phyloP scores from a whole-genome alignment of 1,140 invertebrate genomes.

The Frieseomelitta varia region DNA sequence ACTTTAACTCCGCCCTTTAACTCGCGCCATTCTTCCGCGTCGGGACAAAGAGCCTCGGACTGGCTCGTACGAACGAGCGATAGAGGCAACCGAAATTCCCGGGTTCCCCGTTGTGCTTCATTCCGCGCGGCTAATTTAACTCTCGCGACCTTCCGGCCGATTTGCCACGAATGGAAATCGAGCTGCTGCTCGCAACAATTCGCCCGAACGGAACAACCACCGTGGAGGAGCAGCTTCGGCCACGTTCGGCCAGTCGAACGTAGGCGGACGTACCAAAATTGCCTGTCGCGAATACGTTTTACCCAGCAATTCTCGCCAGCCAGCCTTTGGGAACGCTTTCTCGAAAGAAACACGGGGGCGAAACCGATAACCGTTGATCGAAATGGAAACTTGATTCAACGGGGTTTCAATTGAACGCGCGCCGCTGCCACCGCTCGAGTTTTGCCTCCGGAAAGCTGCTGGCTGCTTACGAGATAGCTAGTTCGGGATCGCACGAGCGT shows the following conservation, averaged over 20 bases:
- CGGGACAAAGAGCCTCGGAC: neutral
- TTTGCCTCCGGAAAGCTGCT: neutral
- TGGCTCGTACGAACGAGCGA: neutral
- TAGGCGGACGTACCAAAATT: slow-evolving; percentile 50
- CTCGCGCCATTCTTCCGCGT: neutral
- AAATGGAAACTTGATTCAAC: slow-evolving; percentile 33
- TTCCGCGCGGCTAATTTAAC: slow-evolving; percentile 64
- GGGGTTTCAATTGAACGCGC: neutral
- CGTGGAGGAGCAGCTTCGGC: slow-evolving; percentile 16
- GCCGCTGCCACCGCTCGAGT: neutral
- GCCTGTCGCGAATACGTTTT: slow-evolving; percentile 59
- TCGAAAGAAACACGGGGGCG: slow-evolving; percentile 21
- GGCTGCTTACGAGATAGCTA: neutral
- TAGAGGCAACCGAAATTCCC: slow-evolving; percentile 38
- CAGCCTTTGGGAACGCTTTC: too few relatives aligned
- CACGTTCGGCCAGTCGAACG: slow-evolving; percentile 36
- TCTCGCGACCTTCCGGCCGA: slow-evolving; percentile 61
- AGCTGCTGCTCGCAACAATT: slow-evolving; percentile 55
- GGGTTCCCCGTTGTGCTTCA: slow-evolving; percentile 30
- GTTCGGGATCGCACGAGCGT: neutral
- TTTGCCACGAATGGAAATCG: slow-evolving; percentile 60
- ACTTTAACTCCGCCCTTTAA: neutral
- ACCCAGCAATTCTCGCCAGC: slow-evolving; percentile 19
- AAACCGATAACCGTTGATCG: slow-evolving; percentile 29
- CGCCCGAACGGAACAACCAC: slow-evolving; percentile 58